These are phyloP conservation scores for Drosophila littoralis DNA, from an alignment of 1,140 invertebrate species.

Conservation along the genomic window DNA sequence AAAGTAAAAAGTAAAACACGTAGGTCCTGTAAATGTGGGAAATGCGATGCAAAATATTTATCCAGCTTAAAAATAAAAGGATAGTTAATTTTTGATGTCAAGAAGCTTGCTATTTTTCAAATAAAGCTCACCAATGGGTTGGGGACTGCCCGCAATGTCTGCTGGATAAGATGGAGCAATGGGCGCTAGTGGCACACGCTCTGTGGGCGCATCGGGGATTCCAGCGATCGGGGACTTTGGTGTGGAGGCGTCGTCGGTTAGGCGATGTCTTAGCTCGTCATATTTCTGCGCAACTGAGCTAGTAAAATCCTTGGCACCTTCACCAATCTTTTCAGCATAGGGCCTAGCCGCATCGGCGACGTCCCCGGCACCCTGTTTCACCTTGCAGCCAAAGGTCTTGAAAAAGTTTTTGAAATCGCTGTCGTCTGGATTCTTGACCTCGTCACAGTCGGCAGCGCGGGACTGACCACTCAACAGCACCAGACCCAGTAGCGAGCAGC, in stretches of 20 bases:
- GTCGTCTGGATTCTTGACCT: conserved; percentile 62
- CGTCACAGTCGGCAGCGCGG: conserved; percentile 55
- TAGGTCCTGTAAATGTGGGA: not conserved
- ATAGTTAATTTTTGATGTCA: not conserved
- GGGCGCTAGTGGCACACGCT: conserved; percentile 71
- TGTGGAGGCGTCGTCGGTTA: conserved; percentile 62
- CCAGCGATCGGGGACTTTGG: conserved; percentile 23
- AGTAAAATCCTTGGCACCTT: conserved; percentile 69
- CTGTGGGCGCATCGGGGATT: conserved; percentile 59
- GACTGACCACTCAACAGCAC: conserved; percentile 40
- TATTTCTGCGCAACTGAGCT: conserved; percentile 67
- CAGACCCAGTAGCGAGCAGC: conserved; percentile 43
- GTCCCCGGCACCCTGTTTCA: conserved; percentile 68
- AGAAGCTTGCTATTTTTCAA: not conserved
- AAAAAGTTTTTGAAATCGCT: conserved; percentile 72
- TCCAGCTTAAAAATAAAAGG: not conserved
- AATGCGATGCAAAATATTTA: not conserved
- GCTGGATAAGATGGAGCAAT: conserved; percentile 43
- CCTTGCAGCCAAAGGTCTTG: conserved; percentile 71
- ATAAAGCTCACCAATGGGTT: conserved; percentile 20
- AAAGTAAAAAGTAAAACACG: not conserved
- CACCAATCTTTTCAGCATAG: conserved; percentile 63
- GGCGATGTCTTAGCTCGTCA: conserved; percentile 73
- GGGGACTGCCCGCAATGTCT: conserved; percentile 2
- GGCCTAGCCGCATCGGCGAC: conserved; percentile 65